Evolutionary conservation across 2,797 vertebrate species (phyloP).

Genomic region (Crocodylus rhombifer): DNA sequence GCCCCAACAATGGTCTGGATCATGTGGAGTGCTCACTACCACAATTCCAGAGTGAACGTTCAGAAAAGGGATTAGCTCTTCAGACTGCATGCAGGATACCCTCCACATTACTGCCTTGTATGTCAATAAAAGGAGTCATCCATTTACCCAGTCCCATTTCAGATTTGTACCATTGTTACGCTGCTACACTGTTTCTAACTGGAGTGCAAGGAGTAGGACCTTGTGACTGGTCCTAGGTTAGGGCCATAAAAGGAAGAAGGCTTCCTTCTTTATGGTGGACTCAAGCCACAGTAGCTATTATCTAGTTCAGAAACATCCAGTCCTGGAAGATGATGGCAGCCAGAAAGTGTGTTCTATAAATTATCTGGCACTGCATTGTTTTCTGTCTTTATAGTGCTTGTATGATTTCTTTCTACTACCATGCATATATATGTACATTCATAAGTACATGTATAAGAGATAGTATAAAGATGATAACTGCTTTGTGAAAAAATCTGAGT

Average conservation of each 20-base stretch:
- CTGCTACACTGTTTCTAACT: background rate
- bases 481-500: background rate
- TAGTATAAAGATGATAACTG: background rate
- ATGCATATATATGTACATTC: background rate
- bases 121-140: background rate
- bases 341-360: background rate
- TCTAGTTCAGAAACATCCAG: background rate
- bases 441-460: background rate
- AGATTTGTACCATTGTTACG: background rate
- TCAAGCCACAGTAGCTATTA: background rate
- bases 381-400: background rate
- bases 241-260: background rate
- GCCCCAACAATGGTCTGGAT: too few relatives aligned
- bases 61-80: background rate
- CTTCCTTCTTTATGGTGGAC: background rate
- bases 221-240: background rate
- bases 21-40: too few relatives aligned
- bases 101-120: background rate
- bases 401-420: background rate
- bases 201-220: background rate
- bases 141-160: background rate
- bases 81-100: background rate
- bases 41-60: too few relatives aligned
- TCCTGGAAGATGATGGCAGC: background rate
- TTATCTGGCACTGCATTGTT: background rate